Evolutionary conservation across 2,888 invertebrate species (phyloP).

Genomic region (Bedellia somnulentella): DNA sequence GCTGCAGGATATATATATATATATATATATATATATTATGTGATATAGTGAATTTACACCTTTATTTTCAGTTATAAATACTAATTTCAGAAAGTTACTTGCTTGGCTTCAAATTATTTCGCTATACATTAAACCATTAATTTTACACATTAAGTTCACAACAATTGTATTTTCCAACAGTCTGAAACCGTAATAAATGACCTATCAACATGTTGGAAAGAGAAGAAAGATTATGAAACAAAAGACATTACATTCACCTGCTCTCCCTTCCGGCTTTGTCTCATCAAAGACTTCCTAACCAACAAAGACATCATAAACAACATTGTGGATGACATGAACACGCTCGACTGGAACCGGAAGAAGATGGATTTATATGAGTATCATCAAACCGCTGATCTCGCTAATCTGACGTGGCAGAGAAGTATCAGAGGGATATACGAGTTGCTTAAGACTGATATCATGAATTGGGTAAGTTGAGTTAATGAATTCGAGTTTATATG

Average conservation of each 20-base stretch:
- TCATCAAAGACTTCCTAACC: slow-evolving; percentile 64
- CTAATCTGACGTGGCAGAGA: slow-evolving; percentile 54
- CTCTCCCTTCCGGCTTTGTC: slow-evolving; percentile 69
- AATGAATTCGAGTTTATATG: no score
- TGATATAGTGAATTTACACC: no score
- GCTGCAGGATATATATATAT: no score
- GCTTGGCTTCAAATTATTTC: no score
- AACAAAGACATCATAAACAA: slow-evolving; percentile 60
- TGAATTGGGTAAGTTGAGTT: slow-evolving; percentile 60
- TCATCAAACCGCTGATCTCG: slow-evolving; percentile 76
- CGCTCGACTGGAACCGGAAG: slow-evolving; percentile 71
- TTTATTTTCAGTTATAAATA: no score
- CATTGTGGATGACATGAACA: slow-evolving; percentile 68
- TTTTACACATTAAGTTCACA: no score
- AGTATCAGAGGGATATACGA: slow-evolving; percentile 66
- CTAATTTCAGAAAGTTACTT: no score
- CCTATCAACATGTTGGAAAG: slow-evolving; percentile 48
- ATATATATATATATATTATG: no score
- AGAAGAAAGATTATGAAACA: slow-evolving; percentile 27
- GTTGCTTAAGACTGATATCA: slow-evolving; percentile 65
- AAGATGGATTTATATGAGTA: slow-evolving; percentile 89
- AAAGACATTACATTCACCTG: slow-evolving; percentile 54
- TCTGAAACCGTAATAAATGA: slow-evolving; percentile 38
- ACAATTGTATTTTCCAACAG: no score
- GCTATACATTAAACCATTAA: no score